phyloP scores from a whole-genome alignment of 2,888 invertebrate genomes.

The Anoplius nigerrimus region DNA sequence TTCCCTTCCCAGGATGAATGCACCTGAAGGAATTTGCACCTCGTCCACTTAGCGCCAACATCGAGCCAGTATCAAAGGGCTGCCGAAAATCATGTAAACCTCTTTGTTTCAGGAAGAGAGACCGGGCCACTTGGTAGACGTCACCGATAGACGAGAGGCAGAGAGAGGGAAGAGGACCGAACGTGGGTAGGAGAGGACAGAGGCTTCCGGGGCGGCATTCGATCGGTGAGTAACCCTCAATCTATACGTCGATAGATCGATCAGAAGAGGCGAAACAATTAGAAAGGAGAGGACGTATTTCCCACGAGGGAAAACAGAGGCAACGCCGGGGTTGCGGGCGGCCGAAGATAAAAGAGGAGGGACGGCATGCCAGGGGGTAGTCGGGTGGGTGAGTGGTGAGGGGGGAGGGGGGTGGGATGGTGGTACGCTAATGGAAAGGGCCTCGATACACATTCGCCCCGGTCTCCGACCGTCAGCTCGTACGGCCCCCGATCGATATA shows the following conservation, averaged over 20 bases:
- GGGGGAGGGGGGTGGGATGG: constrained; percentile 34
- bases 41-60: background rate
- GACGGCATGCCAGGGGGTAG: too few species aligned
- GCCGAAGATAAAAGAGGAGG: constrained; percentile 48
- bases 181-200: background rate
- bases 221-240: constrained; percentile 47
- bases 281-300: constrained; percentile 62
- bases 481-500: constrained; percentile 66
- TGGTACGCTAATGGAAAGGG: constrained; percentile 68
- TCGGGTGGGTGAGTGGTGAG: constrained; percentile 17
- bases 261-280: constrained; percentile 58
- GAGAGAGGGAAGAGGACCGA: background rate
- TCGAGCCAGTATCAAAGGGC: background rate
- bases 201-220: constrained; percentile 9
- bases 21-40: background rate
- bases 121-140: constrained; percentile 5
- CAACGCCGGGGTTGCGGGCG: constrained; percentile 34
- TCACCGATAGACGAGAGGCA: background rate
- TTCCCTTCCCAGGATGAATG: too few species aligned
- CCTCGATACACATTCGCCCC: constrained; percentile 57
- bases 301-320: constrained; percentile 61
- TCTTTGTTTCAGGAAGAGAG: constrained; percentile 35
- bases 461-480: constrained; percentile 40
- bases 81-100: constrained; percentile 8
- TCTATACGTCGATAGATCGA: constrained; percentile 33